Evolutionary conservation across 1,140 invertebrate genomes (phyloP), one percentile per base, ranked within the genome.

Genomic region (Drepana arcuata): DNA sequence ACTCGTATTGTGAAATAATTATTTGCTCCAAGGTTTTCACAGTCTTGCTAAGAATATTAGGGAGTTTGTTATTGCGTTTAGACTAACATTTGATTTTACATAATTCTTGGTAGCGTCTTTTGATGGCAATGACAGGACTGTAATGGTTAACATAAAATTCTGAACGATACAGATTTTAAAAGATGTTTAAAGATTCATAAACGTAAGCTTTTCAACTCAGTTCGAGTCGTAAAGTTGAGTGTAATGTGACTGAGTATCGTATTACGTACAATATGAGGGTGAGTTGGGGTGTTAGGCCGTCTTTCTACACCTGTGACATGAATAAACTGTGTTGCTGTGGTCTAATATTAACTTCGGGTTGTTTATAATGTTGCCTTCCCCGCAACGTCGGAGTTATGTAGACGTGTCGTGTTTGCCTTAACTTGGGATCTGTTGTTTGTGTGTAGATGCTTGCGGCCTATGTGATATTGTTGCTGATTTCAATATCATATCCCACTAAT

Each of bases 151-250:
- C n/a, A n/a, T n/a, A n/a, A n/a, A n/a, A n/a, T n/a, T n/a, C n/a
- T n/a, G n/a, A 11, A 53, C 35, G 51, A 60, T 60, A 55, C 48
- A 47, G 61, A 77, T 69, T 77, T 77, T 70, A 68, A 75, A 61
- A 70, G 59, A 67, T 63, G 53, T 56, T 78, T 68, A 80, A 78
- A 75, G 58, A 80, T 75, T 75, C 69, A 80, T 78, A 80, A 78
- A 69, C 54, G 32, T 62, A 66, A 69, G 61, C 66, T 62, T 54
- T 42, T 57, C 50, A 69, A 62, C 60, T 71, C 67, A 69, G 61
- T 65, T 49, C 33, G 50, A 46, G 63, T 73, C 73, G 57, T 78
- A 75, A 75, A 78, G 34, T 66, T 67, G 64, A 78, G 67, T 71
- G 64, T 69, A 69, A 78, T 67, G 62, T 49, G 57, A 64, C 55